phyloP scores from a whole-genome alignment of 2,888 invertebrate genomes.

The Drosophila algonquin region DNA sequence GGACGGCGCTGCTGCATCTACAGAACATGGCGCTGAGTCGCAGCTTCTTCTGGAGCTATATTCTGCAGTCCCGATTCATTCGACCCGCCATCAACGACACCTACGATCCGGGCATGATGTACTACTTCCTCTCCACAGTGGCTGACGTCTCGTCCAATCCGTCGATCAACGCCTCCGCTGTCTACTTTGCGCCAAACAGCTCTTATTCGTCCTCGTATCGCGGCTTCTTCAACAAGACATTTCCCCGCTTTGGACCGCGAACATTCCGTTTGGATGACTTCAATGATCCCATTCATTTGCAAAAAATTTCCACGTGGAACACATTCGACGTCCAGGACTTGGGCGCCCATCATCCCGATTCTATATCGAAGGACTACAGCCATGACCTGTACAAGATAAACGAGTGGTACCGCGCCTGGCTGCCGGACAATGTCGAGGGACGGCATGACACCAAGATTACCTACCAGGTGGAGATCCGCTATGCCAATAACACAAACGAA shows the following conservation, averaged over 20 bases:
- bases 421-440: constrained; percentile 93
- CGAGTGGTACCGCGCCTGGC: constrained; percentile 96
- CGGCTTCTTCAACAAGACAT: constrained; percentile 97
- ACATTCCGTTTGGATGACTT: constrained; percentile 96
- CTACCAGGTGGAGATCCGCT: constrained; percentile 96
- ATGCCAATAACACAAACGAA: constrained; percentile 97
- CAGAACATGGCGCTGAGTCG: constrained; percentile 98
- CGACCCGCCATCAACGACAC: constrained; percentile 95
- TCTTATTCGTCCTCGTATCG: constrained; percentile 97
- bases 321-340: constrained; percentile 94
- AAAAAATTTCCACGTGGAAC: constrained; percentile 96
- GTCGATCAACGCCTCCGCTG: constrained; percentile 94
- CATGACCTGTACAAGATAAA: constrained; percentile 95
- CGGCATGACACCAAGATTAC: constrained; percentile 96
- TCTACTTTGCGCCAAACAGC: constrained; percentile 97
- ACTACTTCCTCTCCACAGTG: constrained; percentile 96
- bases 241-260: constrained; percentile 96
- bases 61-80: constrained; percentile 94
- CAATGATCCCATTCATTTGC: constrained; percentile 97
- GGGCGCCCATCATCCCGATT: constrained; percentile 92
- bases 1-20: constrained; percentile 95
- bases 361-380: constrained; percentile 94
- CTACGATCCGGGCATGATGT: constrained; percentile 99
- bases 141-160: constrained; percentile 97
- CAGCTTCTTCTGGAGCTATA: constrained; percentile 98